A percentile compares a stretch with the other conserved stretches of the same genome.
Evolutionary conservation across 1,140 invertebrate genomes (phyloP).

Genomic region (Sinella curviseta): DNA sequence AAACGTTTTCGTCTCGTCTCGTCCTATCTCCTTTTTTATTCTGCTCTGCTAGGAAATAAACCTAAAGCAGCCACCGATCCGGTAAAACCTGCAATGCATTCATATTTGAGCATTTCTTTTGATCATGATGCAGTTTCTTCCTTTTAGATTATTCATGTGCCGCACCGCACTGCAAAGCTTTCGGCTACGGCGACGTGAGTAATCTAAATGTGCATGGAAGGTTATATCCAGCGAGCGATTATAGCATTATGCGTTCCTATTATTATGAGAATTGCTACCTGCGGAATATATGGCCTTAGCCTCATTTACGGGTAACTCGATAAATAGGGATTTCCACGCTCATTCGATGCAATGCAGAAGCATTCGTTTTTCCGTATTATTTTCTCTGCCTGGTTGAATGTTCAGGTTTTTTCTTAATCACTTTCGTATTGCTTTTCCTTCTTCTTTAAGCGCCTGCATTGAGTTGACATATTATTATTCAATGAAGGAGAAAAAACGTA

Average conservation of each 20-base stretch:
- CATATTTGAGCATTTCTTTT: background rate
- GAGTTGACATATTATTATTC: background rate
- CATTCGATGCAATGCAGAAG: no score
- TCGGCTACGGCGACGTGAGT: background rate
- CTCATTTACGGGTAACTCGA: no score
- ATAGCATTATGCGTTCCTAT: no score
- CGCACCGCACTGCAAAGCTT: no score
- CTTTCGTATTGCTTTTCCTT: background rate
- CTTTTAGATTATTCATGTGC: background rate
- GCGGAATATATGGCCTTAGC: no score
- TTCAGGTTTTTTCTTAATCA: background rate
- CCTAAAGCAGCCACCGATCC: background rate
- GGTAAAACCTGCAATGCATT: background rate
- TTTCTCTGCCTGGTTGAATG: background rate
- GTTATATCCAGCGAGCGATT: no score
- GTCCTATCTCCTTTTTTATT: no score
- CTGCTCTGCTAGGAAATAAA: no score
- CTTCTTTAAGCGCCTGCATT: background rate
- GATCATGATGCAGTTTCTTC: background rate
- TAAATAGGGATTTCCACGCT: no score
- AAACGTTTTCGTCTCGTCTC: no score
- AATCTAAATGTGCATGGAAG: background rate
- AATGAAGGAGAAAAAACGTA: background rate
- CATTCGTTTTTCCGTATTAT: no score
- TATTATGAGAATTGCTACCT: no score